Evolutionary conservation across 2,797 vertebrate species (phyloP), one percentile per base, ranked within the genome.

Genomic region (Poecilia picta): DNA sequence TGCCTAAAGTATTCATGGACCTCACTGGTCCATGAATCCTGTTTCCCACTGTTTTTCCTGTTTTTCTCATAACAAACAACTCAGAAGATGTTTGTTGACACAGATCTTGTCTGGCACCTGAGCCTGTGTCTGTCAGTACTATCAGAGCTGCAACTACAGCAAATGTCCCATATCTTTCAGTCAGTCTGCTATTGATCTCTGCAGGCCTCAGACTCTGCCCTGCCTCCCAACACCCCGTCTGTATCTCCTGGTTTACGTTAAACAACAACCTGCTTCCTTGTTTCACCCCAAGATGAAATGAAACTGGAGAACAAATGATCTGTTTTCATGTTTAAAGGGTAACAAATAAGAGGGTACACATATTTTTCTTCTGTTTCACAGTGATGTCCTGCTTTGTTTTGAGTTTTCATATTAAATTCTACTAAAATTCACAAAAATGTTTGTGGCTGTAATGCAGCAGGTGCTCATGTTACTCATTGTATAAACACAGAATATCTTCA

Each of bases 131-230:
- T 84, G 62, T 71, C 31, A 36, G 12, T 43, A n/a, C 53, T 78
- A 49, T 51, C 80, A 76, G 79, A 85, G 49, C 28, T 73, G 83
- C 80, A 77, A 76, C 55, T 68, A 85, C 18, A 85, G 78, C 84
- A 79, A 79, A 85, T 47, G 28, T 76, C 78, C 85, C 64, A 41
- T 45, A 74, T 83, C 71, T 89, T 81, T 39, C 46, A 71, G 76
- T 83, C 55, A 59, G 46, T 36, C 39, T 13, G 4, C 8, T 25
- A 43, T 64, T 47, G 11, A 73, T 76, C 57, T 76, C 57, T 70
- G 80, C 51, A 8, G 81, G 53, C 64, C 72, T 81, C 43, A 8
- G 79, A 47, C 73, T 87, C 66, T n/a, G 36, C 64, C 53, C 62
- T 74, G 51, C 49, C 64, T 75, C 81, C 36, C 39, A 47, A 13